These are phyloP conservation scores for Tipula vernalis DNA, from an alignment of 2,888 invertebrate genomes.

Conservation along the genomic window DNA sequence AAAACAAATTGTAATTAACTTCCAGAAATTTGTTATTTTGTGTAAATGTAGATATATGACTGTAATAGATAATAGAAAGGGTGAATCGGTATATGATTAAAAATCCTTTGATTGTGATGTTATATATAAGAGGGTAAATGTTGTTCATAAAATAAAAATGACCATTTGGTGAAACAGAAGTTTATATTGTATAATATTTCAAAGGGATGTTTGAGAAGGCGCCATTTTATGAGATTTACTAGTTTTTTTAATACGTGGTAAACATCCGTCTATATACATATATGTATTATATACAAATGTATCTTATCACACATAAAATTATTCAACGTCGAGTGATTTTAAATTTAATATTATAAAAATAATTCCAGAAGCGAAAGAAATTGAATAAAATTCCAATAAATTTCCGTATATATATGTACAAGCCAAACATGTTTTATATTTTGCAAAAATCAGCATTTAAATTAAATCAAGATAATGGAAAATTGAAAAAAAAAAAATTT, in stretches of 20 bases:
- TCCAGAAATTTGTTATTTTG: not conserved
- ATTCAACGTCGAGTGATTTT: not conserved
- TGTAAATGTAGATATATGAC: not conserved
- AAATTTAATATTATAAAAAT: not conserved
- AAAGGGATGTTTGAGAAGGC: not conserved
- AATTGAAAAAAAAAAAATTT: not conserved
- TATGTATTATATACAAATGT: not conserved
- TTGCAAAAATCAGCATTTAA: not conserved
- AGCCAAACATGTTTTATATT: not conserved
- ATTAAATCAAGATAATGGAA: conserved; percentile 4
- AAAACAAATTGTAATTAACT: not conserved
- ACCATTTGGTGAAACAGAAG: not conserved
- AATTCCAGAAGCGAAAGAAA: not conserved
- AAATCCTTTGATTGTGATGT: not conserved
- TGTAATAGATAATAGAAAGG: not conserved
- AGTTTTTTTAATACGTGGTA: not conserved
- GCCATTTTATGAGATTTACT: not conserved
- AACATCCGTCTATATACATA: not conserved
- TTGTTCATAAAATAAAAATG: not conserved
- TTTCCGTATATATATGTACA: not conserved
- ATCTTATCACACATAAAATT: not conserved
- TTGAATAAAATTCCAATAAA: not conserved
- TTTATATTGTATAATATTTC: not conserved
- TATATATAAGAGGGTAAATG: not conserved
- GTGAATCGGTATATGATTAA: not conserved